phyloP scores from a whole-genome alignment of 2,888 invertebrate genomes.

The Protophormia terraenovae region DNA sequence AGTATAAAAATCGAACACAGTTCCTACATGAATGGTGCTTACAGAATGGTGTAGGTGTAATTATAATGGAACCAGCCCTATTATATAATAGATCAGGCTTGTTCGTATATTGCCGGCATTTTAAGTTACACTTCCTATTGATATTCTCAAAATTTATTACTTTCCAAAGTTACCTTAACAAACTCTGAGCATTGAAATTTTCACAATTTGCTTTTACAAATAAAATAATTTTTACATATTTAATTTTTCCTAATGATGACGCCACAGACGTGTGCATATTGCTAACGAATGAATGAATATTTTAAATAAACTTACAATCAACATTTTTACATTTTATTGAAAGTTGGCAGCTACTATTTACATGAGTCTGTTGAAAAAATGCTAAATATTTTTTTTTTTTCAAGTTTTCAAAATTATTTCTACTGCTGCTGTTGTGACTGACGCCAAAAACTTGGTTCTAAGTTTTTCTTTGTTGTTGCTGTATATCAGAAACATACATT shows the following conservation, averaged over 20 bases:
- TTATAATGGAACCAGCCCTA: too few relatives aligned
- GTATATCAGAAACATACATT: conserved; percentile 32
- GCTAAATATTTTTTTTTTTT: neutral
- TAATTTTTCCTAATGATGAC: neutral
- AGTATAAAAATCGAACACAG: too few relatives aligned
- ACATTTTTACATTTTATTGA: neutral
- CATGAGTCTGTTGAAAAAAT: neutral
- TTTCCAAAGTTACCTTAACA: neutral
- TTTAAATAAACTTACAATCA: neutral
- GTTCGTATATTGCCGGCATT: too few relatives aligned
- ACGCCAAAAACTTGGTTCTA: conserved; percentile 24
- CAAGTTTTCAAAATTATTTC: conserved; percentile 3
- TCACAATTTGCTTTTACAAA: neutral
- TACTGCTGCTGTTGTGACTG: neutral
- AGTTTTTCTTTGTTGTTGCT: conserved; percentile 18
- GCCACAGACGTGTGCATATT: neutral
- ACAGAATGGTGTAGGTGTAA: too few relatives aligned
- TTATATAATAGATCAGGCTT: too few relatives aligned
- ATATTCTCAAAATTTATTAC: too few relatives aligned
- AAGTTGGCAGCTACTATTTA: neutral
- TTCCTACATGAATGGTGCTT: too few relatives aligned
- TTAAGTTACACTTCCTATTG: too few relatives aligned
- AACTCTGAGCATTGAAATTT: neutral
- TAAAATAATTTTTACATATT: neutral
- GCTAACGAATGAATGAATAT: conserved; percentile 9